Conservation (phyloP, 2,113 vertebrate genomes). For the Orientallactaga bullata region DNA sequence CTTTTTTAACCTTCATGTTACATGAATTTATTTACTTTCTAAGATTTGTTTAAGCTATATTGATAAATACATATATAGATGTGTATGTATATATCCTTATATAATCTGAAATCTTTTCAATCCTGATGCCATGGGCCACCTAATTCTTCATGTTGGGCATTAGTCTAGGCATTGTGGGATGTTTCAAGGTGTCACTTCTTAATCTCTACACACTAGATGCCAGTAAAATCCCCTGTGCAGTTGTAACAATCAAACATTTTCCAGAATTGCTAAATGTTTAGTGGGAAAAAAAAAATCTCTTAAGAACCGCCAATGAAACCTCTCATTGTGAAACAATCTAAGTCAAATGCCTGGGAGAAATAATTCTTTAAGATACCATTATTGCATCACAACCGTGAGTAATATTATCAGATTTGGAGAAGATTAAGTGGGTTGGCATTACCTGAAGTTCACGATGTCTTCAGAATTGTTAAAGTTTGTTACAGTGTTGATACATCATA, state of each 20-base stretch:
- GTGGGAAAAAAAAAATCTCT: constrained; percentile 7
- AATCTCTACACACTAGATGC: background rate
- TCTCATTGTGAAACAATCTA: background rate
- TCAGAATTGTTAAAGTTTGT: constrained; percentile 71
- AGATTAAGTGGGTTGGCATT: constrained; percentile 42
- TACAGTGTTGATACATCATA: constrained; percentile 1
- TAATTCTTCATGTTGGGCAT: background rate
- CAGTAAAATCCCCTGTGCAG: background rate
- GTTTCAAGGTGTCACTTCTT: background rate
- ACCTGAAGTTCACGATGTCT: constrained; percentile 63
- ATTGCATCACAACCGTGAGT: constrained; percentile 32
- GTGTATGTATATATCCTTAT: background rate
- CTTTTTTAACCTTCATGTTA: background rate
- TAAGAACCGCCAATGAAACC: background rate
- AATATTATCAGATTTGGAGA: constrained; percentile 32
- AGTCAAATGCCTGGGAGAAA: background rate
- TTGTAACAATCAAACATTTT: background rate
- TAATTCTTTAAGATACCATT: constrained; percentile 45
- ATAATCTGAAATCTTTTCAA: background rate
- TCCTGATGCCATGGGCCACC: background rate
- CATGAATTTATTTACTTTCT: background rate
- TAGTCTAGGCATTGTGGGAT: background rate
- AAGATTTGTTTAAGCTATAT: background rate
- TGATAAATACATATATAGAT: background rate
- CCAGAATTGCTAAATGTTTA: background rate